Conservation (phyloP, 2,113 vertebrate genomes). For the Pongo abelii region DNA sequence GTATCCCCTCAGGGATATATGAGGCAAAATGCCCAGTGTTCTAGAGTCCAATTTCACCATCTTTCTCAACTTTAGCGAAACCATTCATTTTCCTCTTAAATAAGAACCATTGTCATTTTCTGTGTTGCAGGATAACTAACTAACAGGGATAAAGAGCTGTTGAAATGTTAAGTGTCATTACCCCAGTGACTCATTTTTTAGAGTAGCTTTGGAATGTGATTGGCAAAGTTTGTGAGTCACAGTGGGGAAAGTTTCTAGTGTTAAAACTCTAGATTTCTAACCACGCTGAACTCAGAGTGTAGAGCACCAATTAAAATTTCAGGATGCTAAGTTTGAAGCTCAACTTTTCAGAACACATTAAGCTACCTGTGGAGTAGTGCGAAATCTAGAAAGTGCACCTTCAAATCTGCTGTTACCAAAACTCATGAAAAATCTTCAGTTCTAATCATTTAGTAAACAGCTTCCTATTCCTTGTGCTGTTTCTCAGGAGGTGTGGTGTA, state of each 20-base stretch:
- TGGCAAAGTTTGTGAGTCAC: constrained; percentile 23
- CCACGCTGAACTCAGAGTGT: background rate
- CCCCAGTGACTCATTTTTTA: background rate
- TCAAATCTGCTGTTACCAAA: background rate
- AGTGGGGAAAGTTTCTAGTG: background rate
- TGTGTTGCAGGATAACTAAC: constrained; percentile 53
- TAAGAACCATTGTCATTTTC: constrained; percentile 40
- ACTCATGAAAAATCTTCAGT: background rate
- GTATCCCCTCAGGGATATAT: background rate
- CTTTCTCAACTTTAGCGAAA: constrained; percentile 49
- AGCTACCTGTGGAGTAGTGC: background rate
- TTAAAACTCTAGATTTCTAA: background rate
- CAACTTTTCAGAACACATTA: background rate
- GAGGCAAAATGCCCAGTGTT: background rate
- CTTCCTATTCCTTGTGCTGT: background rate
- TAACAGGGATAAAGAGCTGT: constrained; percentile 55
- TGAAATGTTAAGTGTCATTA: constrained; percentile 42
- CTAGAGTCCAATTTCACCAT: background rate
- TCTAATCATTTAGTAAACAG: background rate
- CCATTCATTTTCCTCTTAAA: constrained; percentile 58
- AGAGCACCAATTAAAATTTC: background rate
- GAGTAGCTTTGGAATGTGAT: background rate
- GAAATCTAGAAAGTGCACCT: background rate
- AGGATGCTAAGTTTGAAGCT: background rate
- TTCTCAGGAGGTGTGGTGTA: background rate